Evolutionary conservation across 2,113 vertebrate genomes (phyloP).

Genomic region (Asarcornis scutulata): DNA sequence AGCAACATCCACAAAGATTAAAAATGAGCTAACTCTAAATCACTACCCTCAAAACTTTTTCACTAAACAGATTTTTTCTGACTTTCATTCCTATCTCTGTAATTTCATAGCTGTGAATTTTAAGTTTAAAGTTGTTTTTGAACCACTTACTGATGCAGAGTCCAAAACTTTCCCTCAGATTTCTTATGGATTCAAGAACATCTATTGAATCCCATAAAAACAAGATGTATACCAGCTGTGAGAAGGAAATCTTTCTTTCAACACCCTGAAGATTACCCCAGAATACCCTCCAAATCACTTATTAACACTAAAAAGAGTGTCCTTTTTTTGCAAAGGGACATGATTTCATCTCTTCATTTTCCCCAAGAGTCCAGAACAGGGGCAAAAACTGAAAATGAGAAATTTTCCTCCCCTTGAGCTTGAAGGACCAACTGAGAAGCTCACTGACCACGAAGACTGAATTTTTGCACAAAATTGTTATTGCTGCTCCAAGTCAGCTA

Average conservation of each 20-base stretch:
- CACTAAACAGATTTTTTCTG: background rate
- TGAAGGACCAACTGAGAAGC: background rate
- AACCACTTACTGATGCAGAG: background rate
- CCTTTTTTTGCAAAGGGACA: background rate
- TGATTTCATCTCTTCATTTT: background rate
- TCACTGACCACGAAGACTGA: background rate
- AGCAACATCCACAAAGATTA: background rate
- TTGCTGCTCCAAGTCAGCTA: background rate
- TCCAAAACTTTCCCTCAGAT: background rate
- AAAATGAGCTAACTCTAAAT: background rate
- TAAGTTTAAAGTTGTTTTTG: background rate
- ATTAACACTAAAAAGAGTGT: background rate
- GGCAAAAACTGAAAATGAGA: background rate
- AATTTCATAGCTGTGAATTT: background rate
- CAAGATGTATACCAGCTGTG: background rate
- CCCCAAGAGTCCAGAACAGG: background rate
- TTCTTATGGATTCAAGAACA: background rate
- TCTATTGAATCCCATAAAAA: background rate
- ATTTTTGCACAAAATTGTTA: background rate
- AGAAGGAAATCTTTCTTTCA: background rate
- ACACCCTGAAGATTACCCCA: background rate
- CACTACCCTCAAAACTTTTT: background rate
- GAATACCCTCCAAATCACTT: background rate
- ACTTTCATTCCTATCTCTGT: background rate
- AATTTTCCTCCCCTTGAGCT: background rate